Percentiles rank a stretch among this genome's conserved stretches.
These are phyloP conservation scores for Theristicus caerulescens DNA, from an alignment of 2,113 vertebrate species.

Conservation along the genomic window DNA sequence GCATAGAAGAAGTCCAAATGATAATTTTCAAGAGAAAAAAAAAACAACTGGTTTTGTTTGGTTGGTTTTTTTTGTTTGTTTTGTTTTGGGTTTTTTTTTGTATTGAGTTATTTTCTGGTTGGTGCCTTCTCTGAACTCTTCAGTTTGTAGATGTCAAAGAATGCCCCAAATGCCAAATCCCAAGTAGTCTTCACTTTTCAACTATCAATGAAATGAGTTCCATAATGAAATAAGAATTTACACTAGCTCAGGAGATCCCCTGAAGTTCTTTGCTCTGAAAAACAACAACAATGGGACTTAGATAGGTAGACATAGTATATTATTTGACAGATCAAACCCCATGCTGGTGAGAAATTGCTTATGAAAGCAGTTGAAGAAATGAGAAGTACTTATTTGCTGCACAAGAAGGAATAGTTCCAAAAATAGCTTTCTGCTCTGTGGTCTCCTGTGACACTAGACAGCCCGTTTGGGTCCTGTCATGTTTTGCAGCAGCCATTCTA, in stretches of 20 bases:
- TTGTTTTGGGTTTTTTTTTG: neutral
- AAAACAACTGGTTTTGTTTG: rapidly evolving
- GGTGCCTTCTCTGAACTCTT: neutral
- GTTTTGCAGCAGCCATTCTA: neutral
- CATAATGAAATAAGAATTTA: neutral
- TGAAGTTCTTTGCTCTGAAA: neutral
- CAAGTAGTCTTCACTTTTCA: neutral
- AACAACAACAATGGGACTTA: neutral
- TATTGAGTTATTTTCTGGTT: neutral
- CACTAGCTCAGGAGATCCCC: neutral
- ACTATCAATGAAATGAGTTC: neutral
- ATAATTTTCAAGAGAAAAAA: neutral
- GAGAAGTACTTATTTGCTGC: neutral
- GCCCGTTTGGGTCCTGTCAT: neutral
- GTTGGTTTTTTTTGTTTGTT: neutral
- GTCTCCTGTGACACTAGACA: neutral
- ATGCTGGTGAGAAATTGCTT: neutral
- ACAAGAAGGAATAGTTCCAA: neutral
- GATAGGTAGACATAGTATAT: neutral
- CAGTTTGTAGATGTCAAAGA: neutral
- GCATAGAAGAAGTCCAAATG: neutral
- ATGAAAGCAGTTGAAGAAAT: neutral
- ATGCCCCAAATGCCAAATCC: neutral
- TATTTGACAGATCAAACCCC: neutral
- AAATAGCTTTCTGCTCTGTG: neutral